A percentile compares a stretch with the other conserved stretches of the same genome.
phyloP scores from a whole-genome alignment of 2,113 vertebrate genomes.

The Isichthys henryi region DNA sequence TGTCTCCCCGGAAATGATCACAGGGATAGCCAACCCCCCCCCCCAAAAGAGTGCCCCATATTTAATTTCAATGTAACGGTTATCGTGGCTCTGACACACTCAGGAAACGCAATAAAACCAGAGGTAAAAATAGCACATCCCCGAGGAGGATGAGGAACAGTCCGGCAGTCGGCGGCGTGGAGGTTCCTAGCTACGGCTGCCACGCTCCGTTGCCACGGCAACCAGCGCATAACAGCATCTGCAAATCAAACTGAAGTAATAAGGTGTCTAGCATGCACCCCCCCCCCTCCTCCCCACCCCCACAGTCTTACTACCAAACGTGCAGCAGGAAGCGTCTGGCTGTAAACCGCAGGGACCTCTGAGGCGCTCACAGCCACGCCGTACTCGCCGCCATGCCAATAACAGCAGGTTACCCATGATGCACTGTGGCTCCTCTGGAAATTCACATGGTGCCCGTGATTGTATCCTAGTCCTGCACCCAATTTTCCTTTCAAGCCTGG shows the following conservation, averaged over 20 bases:
- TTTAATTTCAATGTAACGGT: slow-evolving; percentile 16
- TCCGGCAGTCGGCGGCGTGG: slow-evolving; percentile 7
- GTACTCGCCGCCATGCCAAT: neutral
- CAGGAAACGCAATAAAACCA: slow-evolving; percentile 35
- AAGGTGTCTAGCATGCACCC: slow-evolving; percentile 36
- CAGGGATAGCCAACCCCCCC: neutral
- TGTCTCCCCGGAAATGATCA: neutral
- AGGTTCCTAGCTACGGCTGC: slow-evolving; percentile 32
- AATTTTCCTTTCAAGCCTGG: neutral
- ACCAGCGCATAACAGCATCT: slow-evolving; percentile 31
- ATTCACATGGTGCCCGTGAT: neutral
- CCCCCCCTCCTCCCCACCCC: slow-evolving; percentile 15
- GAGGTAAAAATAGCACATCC: slow-evolving; percentile 43
- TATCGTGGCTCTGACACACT: slow-evolving; percentile 26
- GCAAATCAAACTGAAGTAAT: slow-evolving; percentile 42
- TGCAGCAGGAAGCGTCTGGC: neutral
- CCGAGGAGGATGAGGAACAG: slow-evolving; percentile 16
- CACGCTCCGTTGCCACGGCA: slow-evolving; percentile 44
- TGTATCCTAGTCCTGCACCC: neutral
- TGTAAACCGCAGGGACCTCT: neutral
- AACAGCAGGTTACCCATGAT: neutral
- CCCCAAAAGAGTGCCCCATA: neutral
- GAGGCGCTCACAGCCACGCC: slow-evolving; percentile 11
- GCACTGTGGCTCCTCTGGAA: neutral
- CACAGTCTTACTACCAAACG: neutral